phyloP scores from a whole-genome alignment of 1,140 invertebrate genomes.

The Sycobia sp. region DNA sequence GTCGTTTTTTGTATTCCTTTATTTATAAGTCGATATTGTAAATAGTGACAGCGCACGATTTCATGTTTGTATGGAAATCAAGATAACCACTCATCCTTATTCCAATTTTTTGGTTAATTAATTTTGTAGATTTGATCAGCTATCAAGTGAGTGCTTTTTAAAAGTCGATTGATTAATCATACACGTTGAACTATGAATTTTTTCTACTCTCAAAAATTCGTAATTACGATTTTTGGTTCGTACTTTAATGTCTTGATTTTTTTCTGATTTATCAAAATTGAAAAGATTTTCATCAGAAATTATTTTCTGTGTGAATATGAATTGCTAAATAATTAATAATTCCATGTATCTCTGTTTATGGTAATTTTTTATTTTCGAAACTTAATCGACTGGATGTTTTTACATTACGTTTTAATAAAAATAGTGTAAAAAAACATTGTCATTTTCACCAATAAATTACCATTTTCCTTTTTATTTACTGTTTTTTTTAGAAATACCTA shows the following conservation, averaged over 20 bases:
- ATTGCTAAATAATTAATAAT: not conserved
- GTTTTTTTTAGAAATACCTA: constrained; percentile 3
- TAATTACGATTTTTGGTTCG: no score
- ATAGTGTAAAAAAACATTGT: constrained; percentile 17
- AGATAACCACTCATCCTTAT: no score
- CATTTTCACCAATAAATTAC: constrained; percentile 28
- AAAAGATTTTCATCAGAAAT: no score
- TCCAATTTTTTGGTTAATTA: no score
- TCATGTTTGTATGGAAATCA: constrained; percentile 13
- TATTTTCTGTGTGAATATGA: no score
- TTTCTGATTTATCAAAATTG: no score
- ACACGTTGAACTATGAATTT: no score
- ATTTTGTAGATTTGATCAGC: no score
- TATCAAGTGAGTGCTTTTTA: no score
- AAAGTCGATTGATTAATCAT: no score
- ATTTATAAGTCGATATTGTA: constrained; percentile 31
- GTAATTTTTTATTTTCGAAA: constrained; percentile 10
- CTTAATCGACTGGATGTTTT: not conserved
- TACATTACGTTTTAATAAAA: constrained; percentile 12
- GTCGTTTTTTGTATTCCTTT: constrained; percentile 33
- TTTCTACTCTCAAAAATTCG: no score
- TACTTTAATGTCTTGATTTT: no score
- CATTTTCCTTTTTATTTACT: constrained; percentile 17
- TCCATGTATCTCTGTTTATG: not conserved
- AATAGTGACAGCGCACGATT: constrained; percentile 24